A percentile compares a stretch with the other conserved stretches of the same genome.
phyloP scores from a whole-genome alignment of 2,113 vertebrate genomes.

The Halcyon malimbica region DNA sequence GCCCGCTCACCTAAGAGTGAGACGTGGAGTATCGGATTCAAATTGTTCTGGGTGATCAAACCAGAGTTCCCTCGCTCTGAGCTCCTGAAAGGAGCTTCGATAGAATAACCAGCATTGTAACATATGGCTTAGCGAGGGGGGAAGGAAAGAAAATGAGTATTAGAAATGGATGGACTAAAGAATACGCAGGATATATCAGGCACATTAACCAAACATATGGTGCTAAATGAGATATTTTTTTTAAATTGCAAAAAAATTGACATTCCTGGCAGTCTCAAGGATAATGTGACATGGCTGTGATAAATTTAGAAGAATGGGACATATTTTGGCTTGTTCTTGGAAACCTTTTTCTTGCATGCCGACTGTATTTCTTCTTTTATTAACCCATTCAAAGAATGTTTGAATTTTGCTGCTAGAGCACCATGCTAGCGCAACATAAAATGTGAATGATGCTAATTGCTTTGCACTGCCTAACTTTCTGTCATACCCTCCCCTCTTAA shows the following conservation, averaged over 20 bases:
- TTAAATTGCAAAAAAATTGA: constrained; percentile 76
- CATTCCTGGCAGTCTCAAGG: constrained; percentile 71
- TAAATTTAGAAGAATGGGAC: constrained; percentile 75
- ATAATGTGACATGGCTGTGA: constrained; percentile 72
- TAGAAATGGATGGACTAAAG: constrained; percentile 68
- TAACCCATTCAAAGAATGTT: constrained; percentile 79
- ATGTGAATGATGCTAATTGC: constrained; percentile 77
- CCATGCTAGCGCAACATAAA: constrained; percentile 68
- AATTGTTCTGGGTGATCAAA: constrained; percentile 60
- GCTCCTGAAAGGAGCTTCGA: not conserved
- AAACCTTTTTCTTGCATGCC: constrained; percentile 73
- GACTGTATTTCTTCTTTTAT: constrained; percentile 73
- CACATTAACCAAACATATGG: constrained; percentile 71
- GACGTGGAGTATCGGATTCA: not conserved
- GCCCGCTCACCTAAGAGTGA: not conserved
- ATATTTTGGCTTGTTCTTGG: constrained; percentile 71
- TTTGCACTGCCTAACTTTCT: constrained; percentile 75
- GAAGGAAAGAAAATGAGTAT: constrained; percentile 63
- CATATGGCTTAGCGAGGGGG: constrained; percentile 65
- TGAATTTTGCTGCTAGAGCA: constrained; percentile 71
- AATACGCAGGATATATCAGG: constrained; percentile 76
- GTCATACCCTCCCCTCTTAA: constrained; percentile 69
- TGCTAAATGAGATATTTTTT: constrained; percentile 68
- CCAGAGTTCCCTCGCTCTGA: constrained; percentile 8
- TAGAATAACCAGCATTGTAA: constrained; percentile 57